phyloP scores from a whole-genome alignment of 2,888 invertebrate species.

The Halictus quadricinctus region DNA sequence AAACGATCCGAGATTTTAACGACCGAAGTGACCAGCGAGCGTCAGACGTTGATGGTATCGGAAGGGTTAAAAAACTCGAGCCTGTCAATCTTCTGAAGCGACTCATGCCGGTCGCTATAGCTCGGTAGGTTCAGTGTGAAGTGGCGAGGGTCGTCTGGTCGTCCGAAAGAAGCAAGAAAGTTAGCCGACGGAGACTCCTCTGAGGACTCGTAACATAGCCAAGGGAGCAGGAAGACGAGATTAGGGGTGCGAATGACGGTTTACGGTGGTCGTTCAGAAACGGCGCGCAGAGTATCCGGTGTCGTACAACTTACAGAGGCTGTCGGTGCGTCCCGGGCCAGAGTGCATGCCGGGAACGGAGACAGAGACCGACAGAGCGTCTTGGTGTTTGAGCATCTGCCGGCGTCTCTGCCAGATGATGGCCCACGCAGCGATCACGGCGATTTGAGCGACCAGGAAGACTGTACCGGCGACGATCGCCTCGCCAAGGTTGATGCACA shows the following conservation, averaged over 20 bases:
- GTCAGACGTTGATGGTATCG: neutral
- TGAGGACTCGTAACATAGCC: neutral
- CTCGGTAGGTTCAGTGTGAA: neutral
- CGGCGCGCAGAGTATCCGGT: constrained; percentile 89
- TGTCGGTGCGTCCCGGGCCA: constrained; percentile 86
- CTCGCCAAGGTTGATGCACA: constrained; percentile 91
- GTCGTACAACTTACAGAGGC: constrained; percentile 94
- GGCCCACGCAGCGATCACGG: constrained; percentile 94
- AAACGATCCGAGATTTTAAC: neutral
- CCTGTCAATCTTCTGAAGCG: no score
- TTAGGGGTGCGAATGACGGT: constrained; percentile 30
- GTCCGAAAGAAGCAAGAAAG: neutral
- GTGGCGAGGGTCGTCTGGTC: neutral
- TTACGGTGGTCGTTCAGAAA: constrained; percentile 84
- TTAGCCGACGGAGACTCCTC: neutral
- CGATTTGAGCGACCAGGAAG: constrained; percentile 93
- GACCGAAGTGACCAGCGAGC: no score
- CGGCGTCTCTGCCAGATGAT: constrained; percentile 93
- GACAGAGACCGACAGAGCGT: constrained; percentile 85
- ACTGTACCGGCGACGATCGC: constrained; percentile 93
- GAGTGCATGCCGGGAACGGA: constrained; percentile 86
- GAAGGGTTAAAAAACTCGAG: neutral
- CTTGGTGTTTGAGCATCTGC: constrained; percentile 85
- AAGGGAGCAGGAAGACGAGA: neutral
- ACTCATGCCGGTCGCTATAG: neutral